Evolutionary conservation across 2,888 invertebrate species (phyloP), one percentile per base, ranked within the genome.

Genomic region (Phytoseiulus persimilis): DNA sequence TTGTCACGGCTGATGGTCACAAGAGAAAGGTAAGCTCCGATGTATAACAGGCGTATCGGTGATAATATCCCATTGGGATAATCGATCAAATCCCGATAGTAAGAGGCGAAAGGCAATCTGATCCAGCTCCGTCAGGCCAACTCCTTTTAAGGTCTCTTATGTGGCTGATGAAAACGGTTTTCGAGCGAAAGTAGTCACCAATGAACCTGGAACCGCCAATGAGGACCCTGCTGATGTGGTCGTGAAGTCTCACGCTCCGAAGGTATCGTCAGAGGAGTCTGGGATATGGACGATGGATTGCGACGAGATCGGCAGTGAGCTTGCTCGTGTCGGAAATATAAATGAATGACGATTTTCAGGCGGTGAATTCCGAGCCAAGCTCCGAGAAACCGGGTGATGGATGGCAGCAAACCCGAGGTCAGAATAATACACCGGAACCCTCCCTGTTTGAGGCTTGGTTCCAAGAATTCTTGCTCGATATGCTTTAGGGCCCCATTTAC

Each of bases 1-100:
- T 87, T 23, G 45, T 45, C 23, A 87, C 87, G n/a, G 87, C 87
- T n/a, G 87, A 87, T n/a, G 87, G 87, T 45, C 87, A 45, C 33
- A 87, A 87, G 23, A 33, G 87, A 87, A 87, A 87, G 87, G 87
- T 87, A 6, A 32, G 45, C 28, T 2, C 11, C 65, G 11, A 28
- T 23, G 23, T 23, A 18, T 65, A 3, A 23, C 1, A 23, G 18
- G 18, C 18, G 23, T 23, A 39, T 3, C 39, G 39, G 39, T n/a
- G n/a, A n/a, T n/a, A n/a, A n/a, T n/a, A n/a, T n/a, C n/a, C 39
- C 9, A 39, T 39, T 39, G 5, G 39, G 39, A 39, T 39, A 39
- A 39, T 39, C 3, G 39, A n/a, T n/a, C n/a, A n/a, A n/a, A n/a
- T n/a, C n/a, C n/a, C n/a, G n/a, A n/a, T n/a, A n/a, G n/a, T n/a